Evolutionary conservation across 2,888 invertebrate genomes (phyloP).

Genomic region (Oxystoma pomonae): DNA sequence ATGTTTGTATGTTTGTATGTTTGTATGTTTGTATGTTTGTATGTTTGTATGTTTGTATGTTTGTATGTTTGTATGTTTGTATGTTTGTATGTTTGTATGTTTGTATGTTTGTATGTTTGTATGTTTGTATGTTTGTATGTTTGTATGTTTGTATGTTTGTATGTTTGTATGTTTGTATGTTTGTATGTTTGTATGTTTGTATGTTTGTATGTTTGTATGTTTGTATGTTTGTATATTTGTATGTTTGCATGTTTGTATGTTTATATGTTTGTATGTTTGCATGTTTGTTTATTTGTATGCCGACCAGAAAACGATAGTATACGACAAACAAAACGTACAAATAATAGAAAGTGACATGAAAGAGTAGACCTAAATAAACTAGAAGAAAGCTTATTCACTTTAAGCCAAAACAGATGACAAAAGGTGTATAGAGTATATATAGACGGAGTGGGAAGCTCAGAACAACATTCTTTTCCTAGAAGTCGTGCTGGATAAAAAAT

Average conservation of each 20-base stretch:
- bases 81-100: neutral
- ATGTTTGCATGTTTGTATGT: neutral
- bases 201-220: neutral
- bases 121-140: neutral
- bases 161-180: neutral
- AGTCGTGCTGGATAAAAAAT: too few species aligned
- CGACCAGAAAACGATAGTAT: too few species aligned
- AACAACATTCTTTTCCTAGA: too few species aligned
- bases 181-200: neutral
- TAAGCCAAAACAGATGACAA: too few species aligned
- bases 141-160: neutral
- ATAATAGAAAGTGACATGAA: too few species aligned
- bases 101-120: neutral
- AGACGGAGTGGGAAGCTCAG: too few species aligned
- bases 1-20: neutral
- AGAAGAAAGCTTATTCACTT: too few species aligned
- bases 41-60: neutral
- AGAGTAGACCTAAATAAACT: too few species aligned
- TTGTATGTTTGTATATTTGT: neutral
- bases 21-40: neutral
- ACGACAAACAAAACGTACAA: too few species aligned
- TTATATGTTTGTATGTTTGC: neutral
- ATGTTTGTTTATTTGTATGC: neutral
- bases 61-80: neutral
- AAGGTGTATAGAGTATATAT: too few species aligned